Conservation (phyloP, 1,140 invertebrate species). For the roundworm (Caenorhabditis elegans) region WBcel235 BX284602.5:12991001-12991500, state of each 20-base stretch:
- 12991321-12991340: background rate
- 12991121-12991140: slow-evolving; percentile 13
- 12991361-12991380: slow-evolving; percentile 17
- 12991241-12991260: slow-evolving; percentile 5
- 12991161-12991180: slow-evolving; percentile 14
- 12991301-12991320: slow-evolving; percentile 31
- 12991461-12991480: background rate
- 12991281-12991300: too few species aligned
- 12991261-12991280: background rate
- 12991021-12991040: too few species aligned
- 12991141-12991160: background rate
- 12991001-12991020: too few species aligned
- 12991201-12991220: slow-evolving; percentile 27
- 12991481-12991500: background rate
- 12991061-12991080: background rate
- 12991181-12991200: slow-evolving; percentile 7
- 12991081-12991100: background rate
- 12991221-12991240: slow-evolving; percentile 11
- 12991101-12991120: background rate
- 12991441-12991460: background rate
- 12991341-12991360: background rate
- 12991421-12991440: background rate
- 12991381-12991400: background rate
- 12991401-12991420: slow-evolving; percentile 23
- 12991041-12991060: too few species aligned